Conservation (phyloP, 2,888 invertebrate species). For the Danaus chrysippus region DNA sequence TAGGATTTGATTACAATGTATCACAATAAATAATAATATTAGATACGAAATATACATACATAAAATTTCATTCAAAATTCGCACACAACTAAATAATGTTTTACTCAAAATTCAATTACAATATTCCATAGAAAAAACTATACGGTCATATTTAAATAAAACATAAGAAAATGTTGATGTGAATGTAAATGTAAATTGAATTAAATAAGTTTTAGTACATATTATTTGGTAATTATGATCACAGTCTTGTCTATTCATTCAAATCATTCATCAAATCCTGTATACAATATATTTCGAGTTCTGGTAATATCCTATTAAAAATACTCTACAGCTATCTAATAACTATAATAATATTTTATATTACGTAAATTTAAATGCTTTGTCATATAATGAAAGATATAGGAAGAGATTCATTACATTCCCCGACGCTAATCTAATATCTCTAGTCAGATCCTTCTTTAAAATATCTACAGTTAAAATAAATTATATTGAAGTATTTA, state of each 20-base stretch:
- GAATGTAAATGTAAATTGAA: slow-evolving; percentile 21
- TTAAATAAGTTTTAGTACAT: slow-evolving; percentile 23
- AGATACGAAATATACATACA: slow-evolving; percentile 11
- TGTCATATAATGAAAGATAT: slow-evolving; percentile 5
- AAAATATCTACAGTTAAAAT: slow-evolving; percentile 3
- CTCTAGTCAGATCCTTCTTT: slow-evolving; percentile 21
- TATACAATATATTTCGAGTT: slow-evolving; percentile 10
- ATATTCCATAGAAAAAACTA: too few species aligned
- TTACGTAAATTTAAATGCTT: background rate
- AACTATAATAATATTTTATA: background rate
- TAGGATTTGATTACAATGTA: slow-evolving; percentile 15
- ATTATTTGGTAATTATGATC: slow-evolving; percentile 42
- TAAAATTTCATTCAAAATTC: background rate
- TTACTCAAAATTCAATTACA: too few species aligned
- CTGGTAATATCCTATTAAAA: background rate
- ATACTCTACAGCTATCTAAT: background rate
- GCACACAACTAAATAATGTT: background rate
- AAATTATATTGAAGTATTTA: background rate
- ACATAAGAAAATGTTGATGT: slow-evolving; percentile 19
- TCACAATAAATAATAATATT: slow-evolving; percentile 17
- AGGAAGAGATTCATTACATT: slow-evolving; percentile 22
- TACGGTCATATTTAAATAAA: slow-evolving; percentile 1
- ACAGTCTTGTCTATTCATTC: slow-evolving; percentile 33
- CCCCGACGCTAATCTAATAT: slow-evolving; percentile 15
- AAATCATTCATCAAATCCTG: slow-evolving; percentile 18